Evolutionary conservation across 1,140 invertebrate species (phyloP), one percentile per base, ranked within the genome.

Genomic region (Drosophila tropicalis): DNA sequence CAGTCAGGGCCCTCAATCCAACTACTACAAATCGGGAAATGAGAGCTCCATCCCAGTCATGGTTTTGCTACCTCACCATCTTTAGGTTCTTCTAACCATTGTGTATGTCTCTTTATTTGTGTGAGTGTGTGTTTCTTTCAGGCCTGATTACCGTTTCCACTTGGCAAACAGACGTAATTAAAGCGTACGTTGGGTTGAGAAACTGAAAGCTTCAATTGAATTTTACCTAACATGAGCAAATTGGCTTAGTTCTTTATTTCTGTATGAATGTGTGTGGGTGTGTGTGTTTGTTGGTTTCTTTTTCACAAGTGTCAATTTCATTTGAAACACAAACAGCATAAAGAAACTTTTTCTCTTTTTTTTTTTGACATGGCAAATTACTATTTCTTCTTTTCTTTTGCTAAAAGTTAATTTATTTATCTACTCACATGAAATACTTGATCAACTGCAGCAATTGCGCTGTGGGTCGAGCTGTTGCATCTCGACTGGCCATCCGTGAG

Each of bases 391-490:
- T 36, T 69, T 77, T 63, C 57, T 47, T 70, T 76, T 66, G 72
- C 61, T 82, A 60, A 72, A 87, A 87, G 67, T 87, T 87, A 87
- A 87, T 87, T 86, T 81, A 86, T 79, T 86, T 87, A 51, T 51
- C 62, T 76, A 91, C 93, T 94, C 94, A 98, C 97, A 95, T 95
- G 93, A 97, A 97, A 92, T 96, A 97, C 85, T 96, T 96, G 81
- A 97, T 96, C 62, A 98, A 94, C 12, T 96, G 96, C 64, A 98
- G 94, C 58, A 98, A 93, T 92, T 98, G 97, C 19, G 97, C 96
- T 12, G 96, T 97, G 2, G 97, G 98, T 77, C 98, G 93, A 68
- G 96, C 95, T 67, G 95, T 94, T 1, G 96, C 94, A 82, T 98
- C 97, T 67, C 95, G 95, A 69, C 95, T 96, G 32, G 98, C 93